Base-by-base conservation (phyloP, 1,140 invertebrate species). In the Trichonephila clavipes region DNA sequence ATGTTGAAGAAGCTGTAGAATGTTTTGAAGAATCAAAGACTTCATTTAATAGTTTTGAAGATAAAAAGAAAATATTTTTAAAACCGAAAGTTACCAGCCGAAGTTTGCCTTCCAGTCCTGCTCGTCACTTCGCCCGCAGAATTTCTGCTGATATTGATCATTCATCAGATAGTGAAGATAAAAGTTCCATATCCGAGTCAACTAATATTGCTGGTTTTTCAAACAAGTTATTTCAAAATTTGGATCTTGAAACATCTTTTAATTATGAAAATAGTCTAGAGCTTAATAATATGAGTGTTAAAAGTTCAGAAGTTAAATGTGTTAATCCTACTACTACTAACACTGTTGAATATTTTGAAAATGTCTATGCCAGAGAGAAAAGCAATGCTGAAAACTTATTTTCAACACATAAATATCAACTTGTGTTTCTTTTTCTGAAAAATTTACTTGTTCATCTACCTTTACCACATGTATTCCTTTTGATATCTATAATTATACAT, bases 1-100 rank as follows among this genome's bases (percentile, higher is more conserved):
- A n/a, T 90, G 72, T 92, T 14, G 90, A 92, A 92, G 90, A 92
- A 85, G 90, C 90, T 44, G 44, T 24, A 66, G 90, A 92, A 92
- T 92, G 90, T 66, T 64, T 92, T 85, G 90, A 92, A 85, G 90
- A 92, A 51, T 24, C 34, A 62, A 81, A 90, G 24, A 62, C n/a
- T 21, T 58, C 21, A 24, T 44, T 51, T 24, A 83, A 59, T 88
- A 40, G 8, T 10, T 19, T 21, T 2, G 86, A 51, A 21, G 82
- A 28, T 34, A 8, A 4, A n/a, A 81, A 40, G 58, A 62, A 82
- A 82, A 14, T 90, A 51, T 19, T 61, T 28, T 16, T 90, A 28
- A 62, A 81, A 40, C n/a, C 28, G n/a, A 81, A n/a, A 61, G 21
- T 82, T 28, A 2, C 44, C 4, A 92, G 90, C 66, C 62, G 24